phyloP scores from a whole-genome alignment of 2,888 invertebrate genomes.

The Augochlorella aurata region DNA sequence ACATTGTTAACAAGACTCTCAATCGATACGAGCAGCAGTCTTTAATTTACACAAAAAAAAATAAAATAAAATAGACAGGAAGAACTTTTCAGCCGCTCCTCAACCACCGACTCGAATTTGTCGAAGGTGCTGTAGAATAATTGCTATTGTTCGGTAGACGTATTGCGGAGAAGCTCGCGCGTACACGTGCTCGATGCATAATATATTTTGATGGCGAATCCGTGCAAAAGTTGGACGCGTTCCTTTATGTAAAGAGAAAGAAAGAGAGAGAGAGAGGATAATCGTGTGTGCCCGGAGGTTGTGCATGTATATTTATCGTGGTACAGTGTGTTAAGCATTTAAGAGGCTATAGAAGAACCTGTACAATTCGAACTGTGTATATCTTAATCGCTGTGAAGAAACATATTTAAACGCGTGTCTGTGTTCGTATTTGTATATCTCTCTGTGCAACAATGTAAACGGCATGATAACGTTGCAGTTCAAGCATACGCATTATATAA shows the following conservation, averaged over 20 bases:
- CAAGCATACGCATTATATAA: constrained; percentile 25
- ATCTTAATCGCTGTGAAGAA: constrained; percentile 44
- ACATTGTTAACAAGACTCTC: no score
- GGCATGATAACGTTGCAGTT: constrained; percentile 25
- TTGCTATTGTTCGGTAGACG: background rate
- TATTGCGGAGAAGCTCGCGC: background rate
- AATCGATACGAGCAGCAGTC: no score
- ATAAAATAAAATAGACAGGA: no score
- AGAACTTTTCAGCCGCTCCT: no score
- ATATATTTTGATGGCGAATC: background rate
- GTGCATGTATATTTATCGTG: constrained; percentile 32
- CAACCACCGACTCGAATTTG: background rate
- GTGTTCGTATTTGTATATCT: constrained; percentile 46
- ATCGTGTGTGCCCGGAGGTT: constrained; percentile 58
- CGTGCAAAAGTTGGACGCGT: background rate
- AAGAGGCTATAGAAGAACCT: constrained; percentile 48
- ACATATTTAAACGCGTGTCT: constrained; percentile 53
- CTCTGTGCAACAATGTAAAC: constrained; percentile 37
- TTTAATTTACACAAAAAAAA: no score
- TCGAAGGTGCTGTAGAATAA: background rate
- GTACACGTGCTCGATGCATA: constrained; percentile 8
- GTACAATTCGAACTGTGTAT: constrained; percentile 49
- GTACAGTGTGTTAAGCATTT: constrained; percentile 32
- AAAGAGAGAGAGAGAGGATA: constrained; percentile 1
- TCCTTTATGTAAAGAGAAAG: constrained; percentile 9